A percentile compares a stretch with the other conserved stretches of the same genome.
These are phyloP conservation scores for Erithacus rubecula DNA, from an alignment of 2,797 vertebrate genomes.

Conservation along the genomic window DNA sequence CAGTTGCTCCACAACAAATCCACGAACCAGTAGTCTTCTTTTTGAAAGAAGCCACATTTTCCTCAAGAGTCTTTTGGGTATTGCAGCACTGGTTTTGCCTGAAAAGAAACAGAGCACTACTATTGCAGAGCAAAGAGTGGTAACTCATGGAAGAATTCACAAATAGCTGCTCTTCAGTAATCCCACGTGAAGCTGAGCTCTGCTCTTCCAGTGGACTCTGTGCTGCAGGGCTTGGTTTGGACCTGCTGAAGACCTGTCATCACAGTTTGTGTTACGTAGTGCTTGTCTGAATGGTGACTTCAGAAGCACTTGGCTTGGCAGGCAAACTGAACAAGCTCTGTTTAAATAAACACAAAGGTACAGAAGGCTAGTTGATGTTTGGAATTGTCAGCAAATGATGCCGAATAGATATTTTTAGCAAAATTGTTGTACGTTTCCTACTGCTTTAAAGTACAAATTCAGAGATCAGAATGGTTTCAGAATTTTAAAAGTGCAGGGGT, in stretches of 20 bases:
- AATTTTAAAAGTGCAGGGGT: neutral
- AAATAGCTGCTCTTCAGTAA: neutral
- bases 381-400: neutral
- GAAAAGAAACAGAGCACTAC: neutral
- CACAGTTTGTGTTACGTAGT: neutral
- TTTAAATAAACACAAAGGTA: slow-evolving; percentile 31
- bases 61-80: neutral
- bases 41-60: neutral
- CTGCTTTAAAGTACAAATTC: neutral
- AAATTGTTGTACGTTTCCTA: neutral
- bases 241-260: slow-evolving; percentile 1
- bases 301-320: slow-evolving; percentile 32
- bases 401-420: neutral
- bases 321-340: neutral
- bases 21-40: neutral
- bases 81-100: neutral
- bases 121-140: neutral
- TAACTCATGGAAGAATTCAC: neutral
- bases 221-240: too few species aligned
- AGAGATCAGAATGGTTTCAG: neutral
- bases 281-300: neutral
- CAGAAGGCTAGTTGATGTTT: neutral
- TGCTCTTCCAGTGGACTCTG: neutral
- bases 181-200: neutral
- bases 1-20: neutral